These are phyloP conservation scores for Melanaphis sacchari DNA, from an alignment of 1,140 invertebrate genomes.

Conservation along the genomic window DNA sequence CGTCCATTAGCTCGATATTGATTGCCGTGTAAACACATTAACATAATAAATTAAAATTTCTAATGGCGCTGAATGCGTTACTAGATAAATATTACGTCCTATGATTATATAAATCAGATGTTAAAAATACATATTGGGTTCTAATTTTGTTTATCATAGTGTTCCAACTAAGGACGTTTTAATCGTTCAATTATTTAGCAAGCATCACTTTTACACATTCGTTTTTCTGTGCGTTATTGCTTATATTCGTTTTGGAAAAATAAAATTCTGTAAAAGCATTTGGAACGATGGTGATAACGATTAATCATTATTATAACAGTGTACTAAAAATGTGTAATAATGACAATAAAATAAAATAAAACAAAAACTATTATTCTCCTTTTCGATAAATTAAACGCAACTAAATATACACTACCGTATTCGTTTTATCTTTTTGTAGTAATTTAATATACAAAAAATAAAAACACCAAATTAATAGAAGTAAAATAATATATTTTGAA, in stretches of 20 bases:
- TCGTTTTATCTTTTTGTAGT: background rate
- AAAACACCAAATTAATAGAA: background rate
- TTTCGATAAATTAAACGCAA: background rate
- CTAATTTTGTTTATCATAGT: background rate
- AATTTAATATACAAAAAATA: background rate
- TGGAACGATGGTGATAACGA: background rate
- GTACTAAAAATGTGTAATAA: background rate
- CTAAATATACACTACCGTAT: background rate
- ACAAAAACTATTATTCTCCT: background rate
- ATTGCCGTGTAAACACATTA: background rate
- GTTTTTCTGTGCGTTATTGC: background rate
- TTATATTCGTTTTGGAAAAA: background rate
- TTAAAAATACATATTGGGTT: background rate
- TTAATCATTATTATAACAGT: background rate
- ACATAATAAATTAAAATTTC: background rate
- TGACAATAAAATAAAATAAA: background rate
- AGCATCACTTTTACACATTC: background rate
- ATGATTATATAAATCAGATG: background rate
- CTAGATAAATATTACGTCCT: background rate
- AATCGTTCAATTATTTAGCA: background rate
- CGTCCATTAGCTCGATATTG: conserved; percentile 16
- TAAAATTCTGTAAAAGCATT: background rate
- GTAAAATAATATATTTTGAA: background rate
- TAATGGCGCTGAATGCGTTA: background rate
- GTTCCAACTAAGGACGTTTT: background rate